phyloP scores from a whole-genome alignment of 1,140 invertebrate genomes.

The Sminthurides bifidus region DNA sequence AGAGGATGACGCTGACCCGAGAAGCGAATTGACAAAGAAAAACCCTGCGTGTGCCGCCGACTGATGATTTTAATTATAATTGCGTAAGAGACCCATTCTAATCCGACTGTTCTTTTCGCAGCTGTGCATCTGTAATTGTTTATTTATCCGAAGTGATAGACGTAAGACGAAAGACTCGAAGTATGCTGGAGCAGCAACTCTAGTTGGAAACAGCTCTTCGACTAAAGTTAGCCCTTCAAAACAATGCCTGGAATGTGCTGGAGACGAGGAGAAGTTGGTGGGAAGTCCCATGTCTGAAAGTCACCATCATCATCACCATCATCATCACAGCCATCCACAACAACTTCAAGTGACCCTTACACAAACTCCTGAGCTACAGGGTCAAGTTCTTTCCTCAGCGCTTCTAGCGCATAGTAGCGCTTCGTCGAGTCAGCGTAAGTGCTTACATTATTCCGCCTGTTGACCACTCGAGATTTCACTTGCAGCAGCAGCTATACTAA shows the following conservation, averaged over 20 bases:
- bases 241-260: constrained; percentile 7
- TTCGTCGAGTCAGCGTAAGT: too few relatives aligned
- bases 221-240: neutral
- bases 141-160: constrained; percentile 5
- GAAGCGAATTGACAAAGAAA: too few relatives aligned
- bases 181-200: neutral
- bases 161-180: neutral
- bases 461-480: neutral
- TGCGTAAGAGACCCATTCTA: too few relatives aligned
- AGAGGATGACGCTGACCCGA: too few relatives aligned
- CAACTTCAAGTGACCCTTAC: neutral
- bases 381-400: neutral
- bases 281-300: neutral
- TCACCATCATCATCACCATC: neutral
- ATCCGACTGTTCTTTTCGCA: too few relatives aligned
- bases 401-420: too few relatives aligned
- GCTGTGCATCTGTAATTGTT: constrained; percentile 8
- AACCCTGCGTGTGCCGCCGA: too few relatives aligned
- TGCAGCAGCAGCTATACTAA: neutral
- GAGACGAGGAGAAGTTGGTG: constrained; percentile 1
- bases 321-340: neutral
- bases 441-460: neutral
- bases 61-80: too few relatives aligned
- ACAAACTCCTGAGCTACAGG: neutral
- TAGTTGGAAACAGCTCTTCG: neutral